phyloP scores from a whole-genome alignment of 2,113 vertebrate species.

The Brachypteracias leptosomus region DNA sequence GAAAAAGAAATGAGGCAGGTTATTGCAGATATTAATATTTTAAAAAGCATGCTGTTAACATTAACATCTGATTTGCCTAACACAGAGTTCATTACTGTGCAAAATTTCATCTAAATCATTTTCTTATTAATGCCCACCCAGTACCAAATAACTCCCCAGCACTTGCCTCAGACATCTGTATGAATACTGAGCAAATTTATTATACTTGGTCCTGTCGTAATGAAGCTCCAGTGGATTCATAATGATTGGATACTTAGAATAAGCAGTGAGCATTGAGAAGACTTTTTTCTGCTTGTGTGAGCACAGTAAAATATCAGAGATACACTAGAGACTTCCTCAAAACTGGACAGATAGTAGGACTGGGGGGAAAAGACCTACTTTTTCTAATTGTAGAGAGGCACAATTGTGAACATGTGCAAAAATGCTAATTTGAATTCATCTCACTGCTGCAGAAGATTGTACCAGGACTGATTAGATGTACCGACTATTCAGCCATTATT shows the following conservation, averaged over 20 bases:
- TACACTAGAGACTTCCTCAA: neutral
- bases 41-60: neutral
- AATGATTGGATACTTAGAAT: neutral
- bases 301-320: neutral
- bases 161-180: neutral
- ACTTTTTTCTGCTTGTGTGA: neutral
- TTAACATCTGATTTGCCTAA: slow-evolving; percentile 36
- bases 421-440: neutral
- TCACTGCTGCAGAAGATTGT: rapidly evolving
- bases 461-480: neutral
- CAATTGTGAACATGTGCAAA: neutral
- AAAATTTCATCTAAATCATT: neutral
- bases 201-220: neutral
- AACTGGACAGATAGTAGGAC: neutral
- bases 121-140: neutral
- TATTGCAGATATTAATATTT: slow-evolving; percentile 5
- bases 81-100: neutral
- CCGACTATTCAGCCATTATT: neutral
- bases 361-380: neutral
- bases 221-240: neutral
- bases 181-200: neutral
- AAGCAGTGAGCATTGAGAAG: neutral
- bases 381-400: neutral
- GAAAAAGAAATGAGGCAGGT: neutral
- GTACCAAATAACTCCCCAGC: neutral